Base-by-base conservation (phyloP, 2,888 invertebrate species). In the Apodemia duryi region DNA sequence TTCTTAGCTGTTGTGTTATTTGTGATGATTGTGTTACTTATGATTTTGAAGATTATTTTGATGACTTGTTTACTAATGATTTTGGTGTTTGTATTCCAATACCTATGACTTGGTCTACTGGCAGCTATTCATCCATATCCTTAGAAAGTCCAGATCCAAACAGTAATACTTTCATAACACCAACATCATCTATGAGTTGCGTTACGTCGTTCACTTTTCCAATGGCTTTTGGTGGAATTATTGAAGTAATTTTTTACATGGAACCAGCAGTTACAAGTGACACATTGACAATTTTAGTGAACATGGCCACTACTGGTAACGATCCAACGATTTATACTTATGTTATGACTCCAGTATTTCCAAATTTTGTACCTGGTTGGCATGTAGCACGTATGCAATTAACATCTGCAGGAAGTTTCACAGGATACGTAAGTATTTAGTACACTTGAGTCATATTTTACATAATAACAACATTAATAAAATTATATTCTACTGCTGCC, bases 321-420 rank as follows among this genome's bases (percentile, higher is more conserved):
- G 49, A 65, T 62, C 65, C 65, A n/a, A 65, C 65, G 7, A 52
- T 62, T 29, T 41, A 52, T 52, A 13, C 51, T 10, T 29, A 28
- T 28, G 51, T 65, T 7, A n/a, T 65, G 13, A 62, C 41, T n/a
- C 61, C 64, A 10, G 46, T 41, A 21, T n/a, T n/a, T 29, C 52
- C 65, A 13, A 38, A 49, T 41, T 65, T 61, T 52, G 51, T n/a
- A 6, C 49, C 51, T 10, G 65, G 65, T 41, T 65, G 65, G 65
- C 65, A 65, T n/a, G 61, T 38, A 5, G 35, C 38, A 13, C 61
- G 65, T 29, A 52, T 65, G n/a, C 6, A 35, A 38, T 38, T 65
- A n/a, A 61, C 61, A 9, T 61, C 61, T n/a, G 51, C 61, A 51
- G 49, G 46, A 65, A 41, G 61, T 9, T 65, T 61, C n/a, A 61